Base-by-base conservation (phyloP, 2,797 vertebrate species). In the Sciurus carolinensis region DNA sequence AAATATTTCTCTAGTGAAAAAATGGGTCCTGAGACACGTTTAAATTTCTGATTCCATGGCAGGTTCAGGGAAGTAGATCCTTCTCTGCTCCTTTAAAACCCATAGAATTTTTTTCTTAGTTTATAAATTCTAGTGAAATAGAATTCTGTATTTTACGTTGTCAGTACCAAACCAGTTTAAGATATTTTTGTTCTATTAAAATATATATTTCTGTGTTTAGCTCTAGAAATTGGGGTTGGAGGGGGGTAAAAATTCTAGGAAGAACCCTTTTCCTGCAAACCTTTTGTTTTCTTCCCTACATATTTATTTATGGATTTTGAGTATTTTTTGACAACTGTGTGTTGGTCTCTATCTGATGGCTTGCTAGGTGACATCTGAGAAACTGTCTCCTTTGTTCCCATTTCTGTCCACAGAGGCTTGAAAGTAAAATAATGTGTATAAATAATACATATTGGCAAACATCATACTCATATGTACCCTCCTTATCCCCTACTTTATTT, bases 121-220 rank as follows among this genome's bases (percentile, higher is more conserved):
- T 98, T 96, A 97, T 44, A 97, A 87, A 96, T 94, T 88, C 39
- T 36, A 42, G 10, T 86, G 90, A 95, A 96, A 90, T 75, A 62
- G 50, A 95, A 95, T 88, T 90, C 64, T 94, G 42, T 57, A 79
- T 92, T 96, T 96, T 80, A 75, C 17, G 15, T 82, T 96, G 87
- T 95, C 66, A 86, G 26, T 82, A 89, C 4, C 24, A 90, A 90
- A 89, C 22, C 57, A 91, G n/a, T 83, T 87, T 47, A 93, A 90
- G 76, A 90, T 54, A 86, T 88, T 90, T 95, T 50, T 39, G 12
- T 81, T 77, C 22, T 90, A 59, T 79, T 92, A 95, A 71, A 90
- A 90, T 54, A 36, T 30, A 92, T 54, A 44, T 67, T 92, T 96
- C 44, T 79, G 82, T 39, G 44, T 94, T 96, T 85, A 91, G n/a